These are phyloP conservation scores for Orthonyx spaldingii DNA, from an alignment of 2,113 vertebrate species.

Conservation along the genomic window DNA sequence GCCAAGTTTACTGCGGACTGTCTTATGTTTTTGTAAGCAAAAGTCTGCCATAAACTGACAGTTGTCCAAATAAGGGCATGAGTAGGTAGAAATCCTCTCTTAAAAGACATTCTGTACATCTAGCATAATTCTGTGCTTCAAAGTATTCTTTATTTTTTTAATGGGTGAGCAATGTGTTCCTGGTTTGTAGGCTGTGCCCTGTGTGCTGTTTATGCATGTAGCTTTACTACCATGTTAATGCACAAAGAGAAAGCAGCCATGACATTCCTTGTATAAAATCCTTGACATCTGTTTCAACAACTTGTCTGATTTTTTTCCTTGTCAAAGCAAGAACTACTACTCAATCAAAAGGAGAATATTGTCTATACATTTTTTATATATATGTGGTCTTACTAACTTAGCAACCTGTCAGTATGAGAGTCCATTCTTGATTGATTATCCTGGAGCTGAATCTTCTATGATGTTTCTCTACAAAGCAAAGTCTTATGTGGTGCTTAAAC, in stretches of 20 bases:
- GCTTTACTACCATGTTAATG: constrained; percentile 58
- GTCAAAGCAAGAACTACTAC: neutral
- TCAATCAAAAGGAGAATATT: neutral
- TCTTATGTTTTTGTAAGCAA: constrained; percentile 22
- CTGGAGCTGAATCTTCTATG: neutral
- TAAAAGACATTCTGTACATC: constrained; percentile 26
- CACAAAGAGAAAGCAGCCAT: constrained; percentile 59
- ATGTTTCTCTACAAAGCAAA: neutral
- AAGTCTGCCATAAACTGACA: constrained; percentile 11
- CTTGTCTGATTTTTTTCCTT: neutral
- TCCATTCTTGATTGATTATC: neutral
- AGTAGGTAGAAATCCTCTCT: constrained; percentile 23
- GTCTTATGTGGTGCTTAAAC: neutral
- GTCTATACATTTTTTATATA: neutral
- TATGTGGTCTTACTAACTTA: neutral
- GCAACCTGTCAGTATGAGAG: neutral
- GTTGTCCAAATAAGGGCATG: neutral
- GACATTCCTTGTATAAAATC: constrained; percentile 66
- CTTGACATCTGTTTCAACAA: constrained; percentile 36
- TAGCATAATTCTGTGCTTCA: constrained; percentile 41
- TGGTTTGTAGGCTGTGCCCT: constrained; percentile 47
- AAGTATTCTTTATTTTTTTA: constrained; percentile 60
- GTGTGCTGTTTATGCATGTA: constrained; percentile 58
- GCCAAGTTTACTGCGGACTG: neutral
- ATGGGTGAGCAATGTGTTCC: constrained; percentile 21